Evolutionary conservation across 2,113 vertebrate genomes (phyloP), one percentile per base, ranked within the genome.

Genomic region (Ceyx cyanopectus): DNA sequence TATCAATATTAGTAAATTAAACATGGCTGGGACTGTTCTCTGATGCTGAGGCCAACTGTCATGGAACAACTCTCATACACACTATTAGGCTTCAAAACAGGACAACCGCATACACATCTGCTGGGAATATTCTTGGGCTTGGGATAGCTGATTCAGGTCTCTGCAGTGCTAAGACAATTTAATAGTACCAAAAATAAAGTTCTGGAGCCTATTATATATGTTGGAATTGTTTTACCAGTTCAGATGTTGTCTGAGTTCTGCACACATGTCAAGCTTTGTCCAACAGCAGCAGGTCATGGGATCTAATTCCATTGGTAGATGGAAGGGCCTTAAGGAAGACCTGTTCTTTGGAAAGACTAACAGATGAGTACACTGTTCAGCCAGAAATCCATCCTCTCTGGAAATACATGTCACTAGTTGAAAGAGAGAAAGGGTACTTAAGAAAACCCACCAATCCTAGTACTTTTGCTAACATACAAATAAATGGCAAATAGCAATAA

Each of bases 1-100:
- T 48, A 54, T 72, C 83, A 48, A 91, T 85, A 85, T 22, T 48
- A 32, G 58, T 82, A 61, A 89, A 94, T 94, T 87, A 93, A 91
- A 68, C 58, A 58, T 80, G 67, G 15, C 69, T 89, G 34, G 23
- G 58, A 32, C 62, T 1, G 0, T 87, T 89, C 62, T 69, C 70
- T 66, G 67, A 79, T 1, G 2, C 54, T 85, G 58, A 87, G 72
- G 45, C 45, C 90, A 76, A 5, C 18, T 82, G 54, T 40, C 72
- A 22, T 30, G 41, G 62, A 84, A 48, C 61, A 89, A 43, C 29
- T 94, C 90, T 84, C 23, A 19, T 77, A 40, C 16, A 51, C 11
- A 2, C 30, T 86, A 3, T 57, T 73, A 50, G 51, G 26, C 61
- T 91, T 91, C 58, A 56, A 40, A 92, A 75, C 30, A 68, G 70